These are phyloP conservation scores for Diadophis punctatus DNA, from an alignment of 2,113 vertebrate species.

Conservation along the genomic window DNA sequence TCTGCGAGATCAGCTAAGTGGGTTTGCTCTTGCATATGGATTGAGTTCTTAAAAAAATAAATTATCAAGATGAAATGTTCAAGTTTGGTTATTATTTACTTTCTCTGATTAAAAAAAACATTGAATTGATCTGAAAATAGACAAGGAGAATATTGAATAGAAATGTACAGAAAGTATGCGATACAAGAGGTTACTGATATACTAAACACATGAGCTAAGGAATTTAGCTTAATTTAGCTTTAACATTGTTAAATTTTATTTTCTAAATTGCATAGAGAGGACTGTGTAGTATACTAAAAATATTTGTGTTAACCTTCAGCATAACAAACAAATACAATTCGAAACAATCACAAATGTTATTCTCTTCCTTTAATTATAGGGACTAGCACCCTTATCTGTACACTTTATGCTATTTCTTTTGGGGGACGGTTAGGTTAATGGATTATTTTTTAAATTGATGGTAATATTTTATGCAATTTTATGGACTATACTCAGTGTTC, in stretches of 20 bases:
- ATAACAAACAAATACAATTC: background rate
- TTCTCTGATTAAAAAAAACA: constrained; percentile 5
- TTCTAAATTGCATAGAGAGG: background rate
- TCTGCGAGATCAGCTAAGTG: constrained; percentile 46
- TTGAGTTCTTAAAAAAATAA: constrained; percentile 31
- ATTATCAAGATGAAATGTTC: constrained; percentile 47
- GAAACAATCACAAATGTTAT: background rate
- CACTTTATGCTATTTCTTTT: background rate
- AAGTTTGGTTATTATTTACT: background rate
- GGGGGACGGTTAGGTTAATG: background rate
- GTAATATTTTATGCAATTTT: background rate
- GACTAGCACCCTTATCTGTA: background rate
- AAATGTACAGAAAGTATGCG: constrained; percentile 1
- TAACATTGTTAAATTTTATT: background rate
- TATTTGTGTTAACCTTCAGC: background rate
- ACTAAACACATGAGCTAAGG: background rate
- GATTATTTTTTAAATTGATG: background rate
- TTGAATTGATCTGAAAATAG: constrained; percentile 26
- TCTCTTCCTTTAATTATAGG: background rate
- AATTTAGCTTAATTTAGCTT: background rate
- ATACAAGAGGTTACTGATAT: background rate
- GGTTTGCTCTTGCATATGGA: constrained; percentile 44
- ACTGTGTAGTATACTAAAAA: background rate
- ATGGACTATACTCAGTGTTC: background rate
- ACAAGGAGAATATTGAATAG: constrained; percentile 16